Evolutionary conservation across 1,140 invertebrate genomes (phyloP).

Genomic region (Brachionus sp.): DNA sequence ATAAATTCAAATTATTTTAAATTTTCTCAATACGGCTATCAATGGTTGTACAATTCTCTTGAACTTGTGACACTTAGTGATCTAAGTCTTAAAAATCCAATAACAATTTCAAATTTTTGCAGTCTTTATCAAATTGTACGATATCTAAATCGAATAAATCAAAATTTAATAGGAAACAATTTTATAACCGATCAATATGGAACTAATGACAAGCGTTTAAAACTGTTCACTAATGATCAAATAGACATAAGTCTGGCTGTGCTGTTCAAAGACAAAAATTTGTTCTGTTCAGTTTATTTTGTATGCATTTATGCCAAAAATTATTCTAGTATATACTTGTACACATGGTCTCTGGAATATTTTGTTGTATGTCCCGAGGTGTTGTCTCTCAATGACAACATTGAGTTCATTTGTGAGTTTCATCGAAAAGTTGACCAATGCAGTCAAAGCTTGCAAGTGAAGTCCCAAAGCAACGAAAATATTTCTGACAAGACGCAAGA

Average conservation of each 20-base stretch:
- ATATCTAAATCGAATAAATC: background rate
- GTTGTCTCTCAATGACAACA: background rate
- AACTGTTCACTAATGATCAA: background rate
- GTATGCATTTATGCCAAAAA: slow-evolving; percentile 8
- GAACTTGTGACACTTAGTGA: background rate
- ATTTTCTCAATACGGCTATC: background rate
- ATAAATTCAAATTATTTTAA: background rate
- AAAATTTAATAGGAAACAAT: background rate
- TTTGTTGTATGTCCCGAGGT: background rate
- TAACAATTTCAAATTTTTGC: background rate
- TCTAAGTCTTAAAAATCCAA: background rate
- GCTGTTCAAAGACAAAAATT: background rate
- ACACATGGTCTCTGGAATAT: background rate
- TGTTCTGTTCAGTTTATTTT: slow-evolving; percentile 10
- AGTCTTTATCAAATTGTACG: background rate
- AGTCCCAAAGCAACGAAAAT: background rate
- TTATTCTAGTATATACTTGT: background rate
- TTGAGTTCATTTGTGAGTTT: background rate
- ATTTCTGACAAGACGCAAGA: background rate
- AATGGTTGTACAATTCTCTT: background rate
- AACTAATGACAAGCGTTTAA: background rate
- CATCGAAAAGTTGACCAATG: background rate
- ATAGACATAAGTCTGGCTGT: background rate
- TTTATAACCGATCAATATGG: background rate
- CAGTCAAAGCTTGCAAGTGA: background rate